Evolutionary conservation across 2,113 vertebrate species (phyloP).

Genomic region (Amazona guildingii): DNA sequence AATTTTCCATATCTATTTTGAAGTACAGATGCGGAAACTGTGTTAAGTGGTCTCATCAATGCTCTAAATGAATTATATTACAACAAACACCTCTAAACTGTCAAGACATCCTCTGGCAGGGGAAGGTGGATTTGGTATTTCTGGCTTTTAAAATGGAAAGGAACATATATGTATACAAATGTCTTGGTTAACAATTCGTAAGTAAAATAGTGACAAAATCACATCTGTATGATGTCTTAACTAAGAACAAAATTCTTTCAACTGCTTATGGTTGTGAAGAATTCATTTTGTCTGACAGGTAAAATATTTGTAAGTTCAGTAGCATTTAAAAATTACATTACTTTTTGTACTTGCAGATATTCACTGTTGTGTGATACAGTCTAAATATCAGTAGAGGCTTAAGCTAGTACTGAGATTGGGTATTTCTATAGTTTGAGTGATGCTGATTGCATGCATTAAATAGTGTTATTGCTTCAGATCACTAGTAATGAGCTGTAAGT

Average conservation of each 20-base stretch:
- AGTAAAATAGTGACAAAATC: background rate
- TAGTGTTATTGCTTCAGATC: background rate
- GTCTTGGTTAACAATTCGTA: background rate
- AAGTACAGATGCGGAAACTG: background rate
- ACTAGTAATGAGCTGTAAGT: background rate
- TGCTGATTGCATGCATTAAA: background rate
- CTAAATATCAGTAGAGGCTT: background rate
- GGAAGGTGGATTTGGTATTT: background rate
- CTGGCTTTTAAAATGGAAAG: background rate
- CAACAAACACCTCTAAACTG: background rate
- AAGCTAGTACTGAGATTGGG: background rate
- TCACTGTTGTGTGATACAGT: background rate
- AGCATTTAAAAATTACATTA: background rate
- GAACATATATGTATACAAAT: background rate
- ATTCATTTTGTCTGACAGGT: background rate
- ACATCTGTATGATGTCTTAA: background rate
- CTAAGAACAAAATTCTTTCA: background rate
- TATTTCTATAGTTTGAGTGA: background rate
- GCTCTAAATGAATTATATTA: background rate
- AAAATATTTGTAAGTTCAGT: accelerated
- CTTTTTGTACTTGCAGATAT: background rate
- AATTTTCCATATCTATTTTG: background rate
- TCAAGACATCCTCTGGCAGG: background rate
- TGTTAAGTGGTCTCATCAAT: background rate
- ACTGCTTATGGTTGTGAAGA: background rate